These are phyloP conservation scores for Limnephilus marmoratus DNA, from an alignment of 2,888 invertebrate genomes.

Conservation along the genomic window DNA sequence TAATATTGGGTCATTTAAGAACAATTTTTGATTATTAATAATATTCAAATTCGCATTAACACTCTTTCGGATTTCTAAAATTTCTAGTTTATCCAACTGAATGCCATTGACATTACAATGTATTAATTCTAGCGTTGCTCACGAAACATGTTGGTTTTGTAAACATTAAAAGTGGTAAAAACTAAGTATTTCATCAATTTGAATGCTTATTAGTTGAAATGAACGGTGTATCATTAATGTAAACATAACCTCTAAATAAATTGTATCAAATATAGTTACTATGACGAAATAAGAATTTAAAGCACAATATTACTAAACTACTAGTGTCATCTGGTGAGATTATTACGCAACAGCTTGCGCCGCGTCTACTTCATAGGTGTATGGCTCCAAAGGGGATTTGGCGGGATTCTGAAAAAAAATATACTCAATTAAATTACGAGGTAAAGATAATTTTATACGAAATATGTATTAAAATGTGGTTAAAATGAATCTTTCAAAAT, in stretches of 20 bases:
- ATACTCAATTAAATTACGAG: neutral
- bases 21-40: too few relatives aligned
- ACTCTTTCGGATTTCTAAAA: too few relatives aligned
- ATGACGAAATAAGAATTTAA: neutral
- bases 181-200: too few relatives aligned
- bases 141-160: too few relatives aligned
- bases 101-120: too few relatives aligned
- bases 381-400: constrained; percentile 77
- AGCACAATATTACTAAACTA: neutral
- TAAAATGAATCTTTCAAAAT: too few relatives aligned
- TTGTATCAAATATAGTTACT: neutral
- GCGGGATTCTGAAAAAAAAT: constrained; percentile 78
- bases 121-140: too few relatives aligned
- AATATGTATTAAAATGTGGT: too few relatives aligned
- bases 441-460: neutral
- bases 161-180: too few relatives aligned
- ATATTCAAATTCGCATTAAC: too few relatives aligned
- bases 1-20: too few relatives aligned
- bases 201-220: neutral
- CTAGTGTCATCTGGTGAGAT: neutral
- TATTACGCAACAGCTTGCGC: constrained; percentile 53
- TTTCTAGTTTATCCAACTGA: too few relatives aligned
- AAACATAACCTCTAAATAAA: neutral
- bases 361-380: constrained; percentile 67
- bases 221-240: neutral